Conservation (phyloP, 1,140 invertebrate species). For the Orius insidiosus region DNA sequence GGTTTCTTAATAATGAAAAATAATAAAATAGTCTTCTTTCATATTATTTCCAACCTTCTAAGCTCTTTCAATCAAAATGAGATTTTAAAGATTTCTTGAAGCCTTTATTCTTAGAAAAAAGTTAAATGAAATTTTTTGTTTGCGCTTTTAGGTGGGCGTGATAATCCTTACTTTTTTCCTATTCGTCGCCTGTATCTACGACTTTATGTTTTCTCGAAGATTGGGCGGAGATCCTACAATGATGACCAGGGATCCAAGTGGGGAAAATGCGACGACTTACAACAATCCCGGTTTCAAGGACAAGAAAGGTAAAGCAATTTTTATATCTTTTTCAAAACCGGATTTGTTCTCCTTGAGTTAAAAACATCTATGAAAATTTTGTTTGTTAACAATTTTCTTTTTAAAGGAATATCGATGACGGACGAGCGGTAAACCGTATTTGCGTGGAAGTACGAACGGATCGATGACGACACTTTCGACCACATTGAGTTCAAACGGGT, state of each 20-base stretch:
- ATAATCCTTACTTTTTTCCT: conserved; percentile 54
- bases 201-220: conserved; percentile 46
- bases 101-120: no score
- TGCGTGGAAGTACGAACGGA: conserved; percentile 41
- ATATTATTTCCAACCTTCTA: no score
- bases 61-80: no score
- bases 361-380: no score
- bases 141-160: conserved; percentile 43
- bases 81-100: no score
- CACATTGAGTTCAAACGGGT: conserved; percentile 41
- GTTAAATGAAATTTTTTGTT: neutral
- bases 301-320: conserved; percentile 22
- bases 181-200: conserved; percentile 58
- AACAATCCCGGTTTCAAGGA: conserved; percentile 72
- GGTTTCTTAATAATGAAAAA: conserved; percentile 16
- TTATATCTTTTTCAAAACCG: neutral
- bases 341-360: no score
- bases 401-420: conserved; percentile 50
- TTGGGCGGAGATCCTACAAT: conserved; percentile 58
- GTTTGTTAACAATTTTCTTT: neutral
- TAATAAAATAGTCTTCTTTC: no score
- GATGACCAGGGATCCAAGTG: conserved; percentile 31
- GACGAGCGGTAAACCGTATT: conserved; percentile 64
- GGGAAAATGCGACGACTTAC: conserved; percentile 43
- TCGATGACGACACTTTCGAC: conserved; percentile 57